Base-by-base conservation (phyloP, 2,888 invertebrate species). In the Erebia epiphron region DNA sequence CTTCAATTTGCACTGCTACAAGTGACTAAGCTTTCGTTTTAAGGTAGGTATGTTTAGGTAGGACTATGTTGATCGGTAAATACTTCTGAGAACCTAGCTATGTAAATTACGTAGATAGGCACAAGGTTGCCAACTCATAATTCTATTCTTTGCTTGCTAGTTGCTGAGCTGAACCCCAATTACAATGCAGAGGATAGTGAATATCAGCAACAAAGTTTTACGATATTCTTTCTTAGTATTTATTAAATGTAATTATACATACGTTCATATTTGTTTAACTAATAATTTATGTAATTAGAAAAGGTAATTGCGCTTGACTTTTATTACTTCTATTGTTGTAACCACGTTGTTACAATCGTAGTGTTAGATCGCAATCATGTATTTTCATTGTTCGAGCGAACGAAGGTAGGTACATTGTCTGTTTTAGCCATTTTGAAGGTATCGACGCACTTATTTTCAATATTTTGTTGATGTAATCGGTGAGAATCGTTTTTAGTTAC, bases 341-440 rank as follows among this genome's bases (percentile, higher is more conserved):
- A 64, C 41, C 21, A 63, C 57, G 62, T 65, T 68, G 16, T 50
- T 52, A 64, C 49, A 63, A 43, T 63, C 58, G 43, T 52, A 26
- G 43, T 56, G 35, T 56, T 60, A 54, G 58, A 68, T 71, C 18
- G 75, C 70, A 66, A 77, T 77, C 54, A 43, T 75, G 75, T 75
- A 69, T 69, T 75, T 74, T 74, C 77, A 82, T 81, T 79, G 79
- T 81, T 75, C 73, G 70, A 75, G 71, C 75, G 71, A 74, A 75
- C 74, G 71, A n/a, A n/a, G n/a, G n/a, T n/a, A n/a, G n/a, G n/a
- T n/a, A 26, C 61, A 74, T 66, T 57, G 58, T 61, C 21, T 68
- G 41, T 57, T 63, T 52, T 62, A 21, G 52, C 43, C 56, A 62
- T 69, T 60, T 64, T 69, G 62, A 60, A 69, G 65, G 62, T 62